Base-by-base conservation (phyloP, 2,797 vertebrate genomes). In the Onychomys leucogaster region DNA sequence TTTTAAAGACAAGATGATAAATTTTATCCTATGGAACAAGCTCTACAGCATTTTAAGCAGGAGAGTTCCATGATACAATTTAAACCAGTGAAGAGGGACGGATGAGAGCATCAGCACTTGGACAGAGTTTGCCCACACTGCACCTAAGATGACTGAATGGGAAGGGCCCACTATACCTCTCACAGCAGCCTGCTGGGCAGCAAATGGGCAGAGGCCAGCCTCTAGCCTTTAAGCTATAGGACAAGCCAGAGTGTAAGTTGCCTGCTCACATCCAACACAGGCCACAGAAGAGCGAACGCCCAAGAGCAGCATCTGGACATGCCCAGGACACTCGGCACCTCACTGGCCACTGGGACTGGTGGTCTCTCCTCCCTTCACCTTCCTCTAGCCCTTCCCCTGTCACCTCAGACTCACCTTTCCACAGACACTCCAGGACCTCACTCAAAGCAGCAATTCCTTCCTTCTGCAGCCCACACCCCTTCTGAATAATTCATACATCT, bases 11-110 rank as follows among this genome's bases (percentile, higher is more conserved):
- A 32, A 34, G 27, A 52, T 43, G 41, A 43, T 6, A 49, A 59
- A 89, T 77, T 65, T 76, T 59, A 19, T 78, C 81, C 90, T 37
- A 80, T 55, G 29, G 85, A 55, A 86, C 93, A 61, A 81, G 65
- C 9, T 43, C 21, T 49, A 32, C 63, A 89, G 43, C 25, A 37
- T 82, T 91, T 89, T 69, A 83, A 83, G 69, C 34, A 77, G n/a
- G n/a, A 63, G 41, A 88, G 27, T 11, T 59, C 76, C 75, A 43
- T 9, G 34, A 76, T 29, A 71, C 12, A 77, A 77, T 89, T 83
- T 67, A 77, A 85, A 78, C 46, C 84, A 43, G 13, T 34, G 11
- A 34, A 63, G 34, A 86, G 69, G 46, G 2, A n/a, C 32, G 71
- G 52, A 37, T 37, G 16, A 1, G 49, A 59, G 77, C 46, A 17